Base-by-base conservation (phyloP, 2,888 invertebrate genomes). In the Rhingia rostrata region DNA sequence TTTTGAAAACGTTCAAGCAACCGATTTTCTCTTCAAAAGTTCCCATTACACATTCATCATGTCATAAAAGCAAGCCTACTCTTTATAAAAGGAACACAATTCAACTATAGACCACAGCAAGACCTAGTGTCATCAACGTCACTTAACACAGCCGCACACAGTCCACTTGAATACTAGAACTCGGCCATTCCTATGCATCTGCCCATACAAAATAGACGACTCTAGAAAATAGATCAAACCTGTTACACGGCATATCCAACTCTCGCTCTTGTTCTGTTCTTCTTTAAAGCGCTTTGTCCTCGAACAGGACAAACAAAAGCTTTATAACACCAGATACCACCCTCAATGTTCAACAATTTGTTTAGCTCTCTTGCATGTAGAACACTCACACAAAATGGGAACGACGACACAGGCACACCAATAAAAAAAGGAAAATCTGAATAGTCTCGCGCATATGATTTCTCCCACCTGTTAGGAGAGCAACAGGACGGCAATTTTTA, bases 401-500 rank as follows among this genome's bases (percentile, higher is more conserved):
- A 61, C 41, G 64, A 58, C 12, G 14, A 35, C 47, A 12, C 39
- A 3, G n/a, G 30, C 41, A 45, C 53, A 39, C 10, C 10, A 12
- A 70, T 39, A 47, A 12, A 14, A 35, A 22, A 33, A 51, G 32
- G 6, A 32, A 35, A 63, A 51, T 64, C 63, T 70, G 45, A 58
- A 74, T 33, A 39, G 32, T 63, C 64, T 73, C 77, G 73, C 83
- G 83, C 78, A 83, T 69, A 58, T 72, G 39, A 41, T 61, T 73
- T 78, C 72, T 54, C 67, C 82, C 83, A 83, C 78, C 83, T 83
- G 83, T 78, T 78, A 78, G 43, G 83, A 78, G 83, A 83, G 83
- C 83, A 83, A 83, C 83, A 83, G 83, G 83, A 83, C 73, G 83
- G 73, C 73, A 67, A 78, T 75, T 75, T 78, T 78, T 73, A 78